Evolutionary conservation across 92 coral and sea anemone genomes (phyloP), one percentile per base, ranked within the genome.

Genomic region (Bergia puertoricense): DNA sequence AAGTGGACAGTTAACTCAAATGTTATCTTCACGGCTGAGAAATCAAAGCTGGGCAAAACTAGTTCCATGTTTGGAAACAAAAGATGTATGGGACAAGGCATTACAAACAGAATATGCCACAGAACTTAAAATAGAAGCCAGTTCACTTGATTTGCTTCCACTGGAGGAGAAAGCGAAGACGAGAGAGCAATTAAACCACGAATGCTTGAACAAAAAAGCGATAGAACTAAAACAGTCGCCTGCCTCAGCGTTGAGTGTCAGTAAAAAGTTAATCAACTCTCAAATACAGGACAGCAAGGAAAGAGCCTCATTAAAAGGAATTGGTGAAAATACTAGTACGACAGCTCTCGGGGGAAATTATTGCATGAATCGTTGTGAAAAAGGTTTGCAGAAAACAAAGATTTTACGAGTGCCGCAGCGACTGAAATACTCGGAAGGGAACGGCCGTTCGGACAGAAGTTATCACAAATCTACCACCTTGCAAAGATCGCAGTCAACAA

Each of bases 11-110:
- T 51, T 37, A 22, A 0, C 65, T n/a, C 67, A 48, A 51, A n/a
- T 50, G 16, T 45, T 79, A 3, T 45, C 82, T n/a, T 20, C 41
- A 30, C 59, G 65, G 41, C 8, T 79, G 57, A 79, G 82, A 79
- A 48, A 48, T 79, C 67, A 38, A 45, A 45, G 81, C 57, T 77
- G 81, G 82, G 83, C 68, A 79, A 79, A 79, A 50, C 83, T 79
- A 7, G 41, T 38, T 50, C 46, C 83, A 48, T 2, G 68, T 50
- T 56, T 56, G 46, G 42, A 50, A 6, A 51, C 22, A 56, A 23
- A 79, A 50, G 41, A 23, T 14, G 3, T 6, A 36, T 38, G 6
- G 22, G 66, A 30, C 46, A 22, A 75, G 11, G 48, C 66, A 2
- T 79, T 65, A 16, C 30, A 45, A 39, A 37, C 85, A 41, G 73